Evolutionary conservation across 2,797 vertebrate genomes (phyloP).

Genomic region (Helarctos malayanus): DNA sequence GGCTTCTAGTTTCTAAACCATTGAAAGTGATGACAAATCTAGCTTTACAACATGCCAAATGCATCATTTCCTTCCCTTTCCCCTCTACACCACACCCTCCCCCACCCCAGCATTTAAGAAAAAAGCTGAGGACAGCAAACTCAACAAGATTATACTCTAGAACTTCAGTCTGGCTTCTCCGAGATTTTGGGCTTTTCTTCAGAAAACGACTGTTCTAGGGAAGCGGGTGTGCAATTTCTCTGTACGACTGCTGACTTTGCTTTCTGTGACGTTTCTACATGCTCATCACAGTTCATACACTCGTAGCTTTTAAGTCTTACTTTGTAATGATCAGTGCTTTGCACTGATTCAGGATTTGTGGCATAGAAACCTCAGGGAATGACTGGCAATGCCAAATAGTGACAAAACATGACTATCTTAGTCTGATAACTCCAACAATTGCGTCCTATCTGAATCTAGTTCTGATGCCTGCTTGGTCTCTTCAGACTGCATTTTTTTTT

Average conservation of each 20-base stretch:
- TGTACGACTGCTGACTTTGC: background rate
- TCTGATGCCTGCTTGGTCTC: conserved; percentile 5
- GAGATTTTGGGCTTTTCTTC: background rate
- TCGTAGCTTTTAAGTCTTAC: background rate
- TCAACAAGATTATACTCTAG: background rate
- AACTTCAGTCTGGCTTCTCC: background rate
- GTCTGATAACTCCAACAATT: background rate
- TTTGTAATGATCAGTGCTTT: conserved; percentile 17
- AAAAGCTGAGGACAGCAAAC: conserved; percentile 69
- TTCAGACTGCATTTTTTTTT: background rate
- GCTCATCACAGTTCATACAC: background rate
- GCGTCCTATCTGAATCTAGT: background rate
- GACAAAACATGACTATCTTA: background rate
- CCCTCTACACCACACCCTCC: background rate
- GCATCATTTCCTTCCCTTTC: conserved; percentile 82
- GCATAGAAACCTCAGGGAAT: background rate
- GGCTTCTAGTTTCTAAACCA: conserved; percentile 67
- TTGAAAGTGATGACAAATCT: conserved; percentile 76
- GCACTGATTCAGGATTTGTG: background rate
- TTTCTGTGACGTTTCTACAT: background rate
- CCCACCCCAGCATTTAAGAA: conserved; percentile 26
- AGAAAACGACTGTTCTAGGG: background rate
- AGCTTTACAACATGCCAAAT: conserved; percentile 73
- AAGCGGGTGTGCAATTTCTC: conserved; percentile 5
- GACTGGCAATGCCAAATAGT: background rate